Base-by-base conservation (phyloP, 2,113 vertebrate genomes). In the Apteryx owenii region DNA sequence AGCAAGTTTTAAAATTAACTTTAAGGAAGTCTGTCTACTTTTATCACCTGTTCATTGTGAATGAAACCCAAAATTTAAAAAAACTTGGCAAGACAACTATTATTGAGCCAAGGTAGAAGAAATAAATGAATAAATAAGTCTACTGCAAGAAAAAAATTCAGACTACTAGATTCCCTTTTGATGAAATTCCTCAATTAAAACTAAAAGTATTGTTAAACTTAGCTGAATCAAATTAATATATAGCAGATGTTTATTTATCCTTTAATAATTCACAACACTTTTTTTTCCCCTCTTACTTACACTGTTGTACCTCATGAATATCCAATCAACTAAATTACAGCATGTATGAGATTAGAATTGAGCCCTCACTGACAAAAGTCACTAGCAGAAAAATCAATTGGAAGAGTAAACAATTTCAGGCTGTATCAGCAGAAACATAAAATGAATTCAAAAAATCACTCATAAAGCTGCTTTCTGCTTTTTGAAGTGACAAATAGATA, bases 181-280 rank as follows among this genome's bases (percentile, higher is more conserved):
- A 33, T 62, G 48, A 70, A 70, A 85, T 93, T 93, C 50, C 13
- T 21, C 71, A 89, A 88, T 77, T 85, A 77, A 60, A 61, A 81
- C 72, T 9, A 56, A 25, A 82, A 95, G 21, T 60, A 73, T 22
- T 78, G 22, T 58, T 85, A 62, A 78, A 96, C 21, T 88, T 48
- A 62, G 68, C 10, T 66, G 22, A 95, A 40, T 9, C 31, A 88
- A 95, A 77, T 73, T 64, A 95, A 50, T 88, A 78, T 78, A 83
- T 77, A 91, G 46, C 54, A 75, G 54, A 40, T 90, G 68, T 33
- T 92, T 94, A 93, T 91, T 81, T 94, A 81, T 19, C 16, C 29
- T 83, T 94, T 86, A 93, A 81, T 87, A 93, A 95, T 86, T 88
- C 53, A 88, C 60, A 89, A 64, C 21, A 71, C 78, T 88, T 95